phyloP scores from a whole-genome alignment of 2,888 invertebrate species.

The Clunio marinus region DNA sequence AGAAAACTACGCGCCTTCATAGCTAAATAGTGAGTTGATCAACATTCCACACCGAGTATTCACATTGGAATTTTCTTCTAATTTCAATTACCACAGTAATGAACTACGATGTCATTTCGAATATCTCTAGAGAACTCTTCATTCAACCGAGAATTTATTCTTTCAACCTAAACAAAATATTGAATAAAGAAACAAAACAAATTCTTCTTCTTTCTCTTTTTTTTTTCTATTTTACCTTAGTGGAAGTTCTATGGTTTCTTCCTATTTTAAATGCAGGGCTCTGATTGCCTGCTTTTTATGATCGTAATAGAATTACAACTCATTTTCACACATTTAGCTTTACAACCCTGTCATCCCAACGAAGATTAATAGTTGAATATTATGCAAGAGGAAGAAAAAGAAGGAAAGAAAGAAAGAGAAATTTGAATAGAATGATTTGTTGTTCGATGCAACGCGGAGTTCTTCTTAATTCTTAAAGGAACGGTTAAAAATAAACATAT shows the following conservation, averaged over 20 bases:
- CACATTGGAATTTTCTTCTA: not conserved
- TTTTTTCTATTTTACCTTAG: not conserved
- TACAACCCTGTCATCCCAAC: not conserved
- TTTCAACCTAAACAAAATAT: not conserved
- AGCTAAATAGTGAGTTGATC: too few relatives aligned
- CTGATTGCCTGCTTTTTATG: not conserved
- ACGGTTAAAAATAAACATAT: not conserved
- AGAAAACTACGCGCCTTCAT: not conserved
- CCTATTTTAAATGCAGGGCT: not conserved
- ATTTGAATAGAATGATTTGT: constrained; percentile 3
- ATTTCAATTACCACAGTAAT: not conserved
- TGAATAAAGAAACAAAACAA: constrained; percentile 7
- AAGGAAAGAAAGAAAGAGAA: not conserved
- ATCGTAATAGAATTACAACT: not conserved
- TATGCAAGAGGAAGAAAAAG: too few relatives aligned
- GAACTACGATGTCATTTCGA: not conserved
- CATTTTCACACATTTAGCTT: not conserved
- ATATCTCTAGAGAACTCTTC: not conserved
- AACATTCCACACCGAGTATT: too few relatives aligned
- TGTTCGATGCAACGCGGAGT: constrained; percentile 9
- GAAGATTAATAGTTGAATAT: constrained; percentile 9
- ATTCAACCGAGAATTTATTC: not conserved
- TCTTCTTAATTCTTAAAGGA: constrained; percentile 2
- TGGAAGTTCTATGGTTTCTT: not conserved
- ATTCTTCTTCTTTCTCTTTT: not conserved